These are phyloP conservation scores for Halocynthia aurantium DNA, from an alignment of 23 tunicate species.

Conservation along the genomic window DNA sequence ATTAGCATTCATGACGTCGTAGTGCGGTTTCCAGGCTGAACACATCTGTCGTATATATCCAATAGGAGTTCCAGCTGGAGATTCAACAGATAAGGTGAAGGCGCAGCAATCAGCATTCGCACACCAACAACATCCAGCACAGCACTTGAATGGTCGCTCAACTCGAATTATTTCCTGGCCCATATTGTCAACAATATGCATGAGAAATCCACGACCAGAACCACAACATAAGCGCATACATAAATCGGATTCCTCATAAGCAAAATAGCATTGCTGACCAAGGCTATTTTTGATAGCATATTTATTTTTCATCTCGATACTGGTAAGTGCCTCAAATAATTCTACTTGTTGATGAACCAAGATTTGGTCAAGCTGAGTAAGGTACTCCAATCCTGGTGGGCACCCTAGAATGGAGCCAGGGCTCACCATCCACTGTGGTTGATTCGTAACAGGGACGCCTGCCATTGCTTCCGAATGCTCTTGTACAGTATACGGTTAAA, in stretches of 20 bases:
- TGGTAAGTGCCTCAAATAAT: slow-evolving; percentile 49
- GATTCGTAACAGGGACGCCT: slow-evolving; percentile 1
- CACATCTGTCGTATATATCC: slow-evolving; percentile 54
- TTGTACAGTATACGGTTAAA: too few species aligned
- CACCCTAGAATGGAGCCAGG: slow-evolving; percentile 50
- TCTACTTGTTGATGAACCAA: slow-evolving; percentile 89
- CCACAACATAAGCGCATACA: slow-evolving; percentile 73
- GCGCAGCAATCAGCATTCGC: slow-evolving; percentile 54
- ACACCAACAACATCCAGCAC: slow-evolving; percentile 86
- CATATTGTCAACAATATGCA: slow-evolving; percentile 75
- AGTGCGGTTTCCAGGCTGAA: slow-evolving; percentile 79
- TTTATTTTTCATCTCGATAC: slow-evolving; percentile 17
- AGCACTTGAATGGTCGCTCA: slow-evolving; percentile 60
- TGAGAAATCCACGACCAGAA: slow-evolving; percentile 45
- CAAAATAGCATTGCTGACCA: slow-evolving; percentile 30
- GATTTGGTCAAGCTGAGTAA: slow-evolving; percentile 70
- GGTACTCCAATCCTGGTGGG: slow-evolving; percentile 91
- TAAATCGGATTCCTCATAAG: slow-evolving; percentile 51
- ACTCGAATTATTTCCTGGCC: slow-evolving; percentile 70
- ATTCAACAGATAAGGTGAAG: slow-evolving; percentile 41
- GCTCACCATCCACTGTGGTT: slow-evolving; percentile 57
- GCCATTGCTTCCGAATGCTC: neutral
- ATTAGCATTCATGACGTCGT: slow-evolving; percentile 42
- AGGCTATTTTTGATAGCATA: slow-evolving; percentile 21
- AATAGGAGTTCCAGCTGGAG: slow-evolving; percentile 59